Evolutionary conservation across 2,888 invertebrate genomes (phyloP), one percentile per base, ranked within the genome.

Genomic region (Petrophora chlorosata): DNA sequence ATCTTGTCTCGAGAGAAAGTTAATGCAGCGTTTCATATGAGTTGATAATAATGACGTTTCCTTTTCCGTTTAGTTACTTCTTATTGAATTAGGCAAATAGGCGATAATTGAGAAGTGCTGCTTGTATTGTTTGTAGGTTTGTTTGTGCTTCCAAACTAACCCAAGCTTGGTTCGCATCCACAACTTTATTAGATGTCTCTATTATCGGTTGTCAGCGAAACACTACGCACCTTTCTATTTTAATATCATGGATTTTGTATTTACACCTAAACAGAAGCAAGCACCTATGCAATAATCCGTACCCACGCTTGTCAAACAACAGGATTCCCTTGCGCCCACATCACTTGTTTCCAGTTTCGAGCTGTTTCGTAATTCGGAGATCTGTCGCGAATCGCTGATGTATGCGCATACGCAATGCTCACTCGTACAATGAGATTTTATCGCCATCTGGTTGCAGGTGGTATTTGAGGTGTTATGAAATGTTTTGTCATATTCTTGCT

Each of bases 321-420:
- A 52, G 25, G 46, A 50, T 56, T 34, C 55, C 61, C 63, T 61
- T 57, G 54, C 52, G 38, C 50, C 52, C 49, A 56, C 43, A 59
- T 60, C 64, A 61, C 25, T 12, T 17, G 33, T 39, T 23, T 15
- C 71, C 8, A 13, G 33, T 39, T 23, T 15, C 71, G 53, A 44
- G 29, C 34, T 41, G 61, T 81, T 68, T 79, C 72, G 77, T 70
- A 84, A 84, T 66, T 64, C 63, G 63, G 70, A 80, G 80, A 81
- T 79, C 77, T 83, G 82, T 77, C 73, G 66, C 73, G 68, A 79
- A 78, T 70, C 62, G 70, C 40, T 76, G 72, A 80, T 80, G 60
- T 78, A 77, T 79, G 78, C 69, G 70, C 71, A 73, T 70, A 61
- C 67, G 65, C 61, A 71, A 72, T 34, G 50, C 53, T 53, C 59